phyloP scores from a whole-genome alignment of 2,797 vertebrate genomes.

The Muscicapa striata region DNA sequence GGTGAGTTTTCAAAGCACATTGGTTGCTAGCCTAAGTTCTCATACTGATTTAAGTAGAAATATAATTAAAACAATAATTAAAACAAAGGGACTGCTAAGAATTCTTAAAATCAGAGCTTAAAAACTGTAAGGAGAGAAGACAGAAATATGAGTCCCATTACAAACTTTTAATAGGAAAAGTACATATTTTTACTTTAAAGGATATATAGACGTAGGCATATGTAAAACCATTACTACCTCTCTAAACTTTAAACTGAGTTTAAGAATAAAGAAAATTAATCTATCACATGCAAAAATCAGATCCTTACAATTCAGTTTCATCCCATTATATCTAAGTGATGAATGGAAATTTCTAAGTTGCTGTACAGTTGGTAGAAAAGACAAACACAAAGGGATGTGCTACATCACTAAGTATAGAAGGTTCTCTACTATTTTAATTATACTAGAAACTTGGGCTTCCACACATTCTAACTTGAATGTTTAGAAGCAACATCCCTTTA shows the following conservation, averaged over 20 bases:
- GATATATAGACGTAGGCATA: not conserved
- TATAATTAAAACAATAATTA: not conserved
- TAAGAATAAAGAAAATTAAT: not conserved
- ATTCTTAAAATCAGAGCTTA: not conserved
- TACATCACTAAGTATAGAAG: not conserved
- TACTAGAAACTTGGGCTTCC: not conserved
- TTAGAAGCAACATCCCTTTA: not conserved
- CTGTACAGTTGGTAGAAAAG: not conserved
- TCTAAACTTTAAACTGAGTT: not conserved
- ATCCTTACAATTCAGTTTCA: not conserved
- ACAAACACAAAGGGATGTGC: not conserved
- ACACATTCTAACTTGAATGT: not conserved
- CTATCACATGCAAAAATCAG: not conserved
- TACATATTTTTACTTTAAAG: not conserved
- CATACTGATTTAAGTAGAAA: not conserved
- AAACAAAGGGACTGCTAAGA: not conserved
- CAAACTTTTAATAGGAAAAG: not conserved
- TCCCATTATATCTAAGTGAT: not conserved
- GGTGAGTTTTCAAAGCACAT: not conserved
- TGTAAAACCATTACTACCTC: not conserved
- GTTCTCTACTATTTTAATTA: not conserved
- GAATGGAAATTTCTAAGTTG: not conserved
- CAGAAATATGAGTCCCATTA: not conserved
- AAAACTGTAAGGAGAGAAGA: not conserved
- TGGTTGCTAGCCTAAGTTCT: not conserved